Percentiles rank a stretch among this genome's conserved stretches.
phyloP scores from a whole-genome alignment of 2,888 invertebrate genomes.

The Linyphia triangularis region DNA sequence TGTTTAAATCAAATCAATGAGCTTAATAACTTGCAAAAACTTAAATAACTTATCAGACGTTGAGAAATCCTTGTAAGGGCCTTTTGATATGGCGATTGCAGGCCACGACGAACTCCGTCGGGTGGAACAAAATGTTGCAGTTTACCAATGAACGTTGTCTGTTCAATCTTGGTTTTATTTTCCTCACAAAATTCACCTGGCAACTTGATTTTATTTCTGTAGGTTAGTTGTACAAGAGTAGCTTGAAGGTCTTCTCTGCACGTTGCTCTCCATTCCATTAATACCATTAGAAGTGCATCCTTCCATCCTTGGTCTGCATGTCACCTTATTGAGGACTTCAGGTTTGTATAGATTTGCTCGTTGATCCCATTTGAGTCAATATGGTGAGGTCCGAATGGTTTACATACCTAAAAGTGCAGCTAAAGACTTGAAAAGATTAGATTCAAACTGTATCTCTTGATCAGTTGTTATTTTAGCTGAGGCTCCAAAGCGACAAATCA shows the following conservation, averaged over 20 bases:
- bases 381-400: not conserved
- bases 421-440: conserved; percentile 1
- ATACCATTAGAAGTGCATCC: not conserved
- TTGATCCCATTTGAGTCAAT: not conserved
- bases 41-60: not conserved
- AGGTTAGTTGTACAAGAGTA: not conserved
- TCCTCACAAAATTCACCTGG: conserved; percentile 6
- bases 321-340: too few relatives aligned
- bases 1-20: too few relatives aligned
- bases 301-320: not conserved
- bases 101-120: not conserved
- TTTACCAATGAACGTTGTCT: not conserved
- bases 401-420: not conserved
- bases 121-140: conserved; percentile 11
- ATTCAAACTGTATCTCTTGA: not conserved
- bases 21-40: too few relatives aligned
- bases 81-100: not conserved
- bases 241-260: conserved; percentile 3
- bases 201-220: conserved; percentile 1
- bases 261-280: not conserved
- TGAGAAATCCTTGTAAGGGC: not conserved
- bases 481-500: not conserved
- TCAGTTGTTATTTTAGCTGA: not conserved
- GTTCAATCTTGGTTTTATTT: not conserved
- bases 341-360: not conserved